These are phyloP conservation scores for Ursus arctos DNA, from an alignment of 2,113 vertebrate genomes.

Conservation along the genomic window DNA sequence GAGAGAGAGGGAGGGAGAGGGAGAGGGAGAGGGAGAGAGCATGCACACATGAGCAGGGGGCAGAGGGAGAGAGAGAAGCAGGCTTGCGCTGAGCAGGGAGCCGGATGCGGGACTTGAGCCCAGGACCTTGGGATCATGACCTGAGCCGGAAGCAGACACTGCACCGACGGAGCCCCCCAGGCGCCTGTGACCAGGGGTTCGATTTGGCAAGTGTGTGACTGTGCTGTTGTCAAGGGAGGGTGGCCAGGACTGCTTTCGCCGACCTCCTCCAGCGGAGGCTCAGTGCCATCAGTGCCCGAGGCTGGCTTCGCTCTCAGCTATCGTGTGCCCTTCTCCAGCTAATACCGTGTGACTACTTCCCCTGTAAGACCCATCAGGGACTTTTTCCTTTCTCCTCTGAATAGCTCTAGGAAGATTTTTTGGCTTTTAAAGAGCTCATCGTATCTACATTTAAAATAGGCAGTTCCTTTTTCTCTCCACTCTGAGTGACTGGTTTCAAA, in stretches of 20 bases:
- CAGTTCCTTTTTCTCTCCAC: slow-evolving; percentile 19
- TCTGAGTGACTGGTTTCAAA: background rate
- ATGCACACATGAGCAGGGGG: background rate
- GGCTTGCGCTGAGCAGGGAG: background rate
- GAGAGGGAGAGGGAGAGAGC: background rate
- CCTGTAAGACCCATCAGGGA: background rate
- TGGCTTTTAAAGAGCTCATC: background rate
- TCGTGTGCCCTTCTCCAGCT: background rate
- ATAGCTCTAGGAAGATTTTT: slow-evolving; percentile 17
- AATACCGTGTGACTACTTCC: background rate
- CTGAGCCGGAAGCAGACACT: background rate
- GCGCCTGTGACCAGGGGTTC: background rate
- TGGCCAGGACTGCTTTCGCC: background rate
- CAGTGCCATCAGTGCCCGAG: background rate
- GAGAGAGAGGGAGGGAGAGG: background rate
- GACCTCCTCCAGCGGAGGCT: background rate
- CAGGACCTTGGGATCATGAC: background rate
- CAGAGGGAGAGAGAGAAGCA: background rate
- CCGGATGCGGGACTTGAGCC: background rate
- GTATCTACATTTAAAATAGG: background rate
- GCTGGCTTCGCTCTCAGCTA: background rate
- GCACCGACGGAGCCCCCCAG: background rate
- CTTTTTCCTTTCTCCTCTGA: background rate
- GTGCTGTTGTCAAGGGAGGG: background rate
- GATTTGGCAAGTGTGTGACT: background rate